A percentile compares a stretch with the other conserved stretches of the same genome.
phyloP scores from a whole-genome alignment of 1,140 invertebrate species.

The Brachystomella parvula region DNA sequence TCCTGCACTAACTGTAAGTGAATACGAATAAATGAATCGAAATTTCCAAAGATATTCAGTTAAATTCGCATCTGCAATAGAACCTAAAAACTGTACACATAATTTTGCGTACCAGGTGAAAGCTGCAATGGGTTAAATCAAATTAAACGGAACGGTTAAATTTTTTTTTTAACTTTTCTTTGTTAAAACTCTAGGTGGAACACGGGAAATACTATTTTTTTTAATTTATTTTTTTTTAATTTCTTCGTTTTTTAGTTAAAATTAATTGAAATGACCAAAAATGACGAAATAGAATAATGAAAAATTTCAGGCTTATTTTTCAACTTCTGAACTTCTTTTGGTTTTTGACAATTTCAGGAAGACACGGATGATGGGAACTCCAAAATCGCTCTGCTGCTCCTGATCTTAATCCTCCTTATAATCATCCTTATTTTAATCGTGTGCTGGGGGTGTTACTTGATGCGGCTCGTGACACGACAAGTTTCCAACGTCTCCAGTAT shows the following conservation, averaged over 20 bases:
- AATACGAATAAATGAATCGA: not conserved
- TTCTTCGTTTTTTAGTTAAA: too few species aligned
- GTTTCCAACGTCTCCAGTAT: not conserved
- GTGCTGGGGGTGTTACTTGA: slow-evolving; percentile 6
- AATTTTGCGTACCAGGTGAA: not conserved
- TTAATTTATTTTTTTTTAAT: too few species aligned
- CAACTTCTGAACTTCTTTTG: not conserved
- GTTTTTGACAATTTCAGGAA: not conserved
- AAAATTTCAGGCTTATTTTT: not conserved
- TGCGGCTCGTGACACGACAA: not conserved
- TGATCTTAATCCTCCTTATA: not conserved
- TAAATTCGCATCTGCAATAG: not conserved
- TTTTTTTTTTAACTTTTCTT: too few species aligned
- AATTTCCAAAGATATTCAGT: not conserved
- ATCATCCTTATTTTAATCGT: not conserved
- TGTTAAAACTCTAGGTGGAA: too few species aligned
- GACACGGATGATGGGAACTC: not conserved
- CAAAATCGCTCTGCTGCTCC: not conserved
- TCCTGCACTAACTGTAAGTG: not conserved
- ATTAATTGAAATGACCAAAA: too few species aligned
- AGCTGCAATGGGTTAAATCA: not conserved
- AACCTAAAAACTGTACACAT: not conserved
- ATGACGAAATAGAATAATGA: not conserved
- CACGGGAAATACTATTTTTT: too few species aligned
- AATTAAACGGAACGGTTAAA: too few species aligned